Percentiles rank a stretch among this genome's conserved stretches.
phyloP scores from a whole-genome alignment of 2,797 vertebrate genomes.

The Balearica regulorum region DNA sequence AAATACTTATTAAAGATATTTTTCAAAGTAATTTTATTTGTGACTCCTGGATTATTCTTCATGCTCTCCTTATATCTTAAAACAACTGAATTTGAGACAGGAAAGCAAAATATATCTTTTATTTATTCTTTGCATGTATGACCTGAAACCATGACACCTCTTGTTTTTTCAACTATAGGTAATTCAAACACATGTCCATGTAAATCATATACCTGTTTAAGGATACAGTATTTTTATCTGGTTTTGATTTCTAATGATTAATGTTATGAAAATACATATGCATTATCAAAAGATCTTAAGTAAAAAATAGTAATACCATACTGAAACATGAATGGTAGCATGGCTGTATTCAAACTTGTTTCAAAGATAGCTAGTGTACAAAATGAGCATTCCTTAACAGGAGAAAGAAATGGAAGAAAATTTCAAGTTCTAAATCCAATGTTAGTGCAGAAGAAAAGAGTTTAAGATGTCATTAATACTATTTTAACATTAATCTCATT shows the following conservation, averaged over 20 bases:
- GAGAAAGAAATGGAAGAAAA: not conserved
- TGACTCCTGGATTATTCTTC: not conserved
- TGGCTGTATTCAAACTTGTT: not conserved
- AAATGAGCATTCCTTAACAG: not conserved
- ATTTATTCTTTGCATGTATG: not conserved
- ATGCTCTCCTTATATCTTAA: not conserved
- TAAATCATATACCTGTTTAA: not conserved
- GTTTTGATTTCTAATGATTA: not conserved
- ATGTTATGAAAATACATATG: not conserved
- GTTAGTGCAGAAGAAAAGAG: not conserved
- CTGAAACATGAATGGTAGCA: not conserved
- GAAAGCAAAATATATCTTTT: not conserved
- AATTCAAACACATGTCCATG: not conserved
- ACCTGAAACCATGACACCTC: not conserved
- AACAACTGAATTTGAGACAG: not conserved
- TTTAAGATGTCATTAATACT: not conserved
- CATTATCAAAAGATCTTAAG: not conserved
- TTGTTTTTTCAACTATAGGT: not conserved
- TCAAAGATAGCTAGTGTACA: not conserved
- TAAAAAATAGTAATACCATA: not conserved
- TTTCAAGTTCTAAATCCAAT: not conserved
- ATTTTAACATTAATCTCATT: not conserved
- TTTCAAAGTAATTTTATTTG: conserved; percentile 55
- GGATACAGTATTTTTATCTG: not conserved
- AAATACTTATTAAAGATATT: conserved; percentile 54